Evolutionary conservation across 2,797 vertebrate species (phyloP), one percentile per base, ranked within the genome.

Genomic region (Myotis planiceps): DNA sequence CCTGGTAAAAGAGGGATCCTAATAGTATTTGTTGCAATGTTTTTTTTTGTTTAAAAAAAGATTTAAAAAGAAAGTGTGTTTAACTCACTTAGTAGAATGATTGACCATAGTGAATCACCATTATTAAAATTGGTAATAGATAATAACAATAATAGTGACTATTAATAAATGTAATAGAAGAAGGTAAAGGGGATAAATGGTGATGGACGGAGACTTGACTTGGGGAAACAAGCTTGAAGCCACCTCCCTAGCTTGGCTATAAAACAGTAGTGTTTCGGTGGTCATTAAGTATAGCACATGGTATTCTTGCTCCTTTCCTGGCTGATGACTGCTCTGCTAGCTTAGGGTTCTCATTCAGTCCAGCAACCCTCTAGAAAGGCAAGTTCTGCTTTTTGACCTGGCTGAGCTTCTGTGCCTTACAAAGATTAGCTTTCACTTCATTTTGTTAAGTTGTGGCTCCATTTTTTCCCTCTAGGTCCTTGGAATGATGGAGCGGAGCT

Each of bases 301-400:
- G 89, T 97, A 95, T 93, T 96, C 76, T 81, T 55, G 83, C 88
- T 95, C 69, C 79, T 95, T 97, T 97, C 95, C 96, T 96, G 97
- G 97, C 95, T 96, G 97, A 96, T 94, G 96, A 2, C 95, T 95
- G 88, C 90, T 97, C 95, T 96, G 95, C 97, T 95, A 92, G 94
- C 95, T 97, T 96, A 97, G 82, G 79, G 89, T 92, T 98, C 95
- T 94, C 87, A 96, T 95, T 96, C 94, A 96, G 90, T 97, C 92
- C 49, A 97, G 94, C 53, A 93, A 60, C n/a, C 84, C 97, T 98
- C 97, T 95, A 97, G 96, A 80, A 96, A 97, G 90, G 92, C 93
- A 95, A 76, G 60, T 88, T 53, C 83, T 90, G 94, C 90, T 42
- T 94, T 79, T 92, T 81, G 95, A 78, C 89, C 96, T 92, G 58